Conservation (phyloP, 2,888 invertebrate genomes). For the Carabus problematicus region DNA sequence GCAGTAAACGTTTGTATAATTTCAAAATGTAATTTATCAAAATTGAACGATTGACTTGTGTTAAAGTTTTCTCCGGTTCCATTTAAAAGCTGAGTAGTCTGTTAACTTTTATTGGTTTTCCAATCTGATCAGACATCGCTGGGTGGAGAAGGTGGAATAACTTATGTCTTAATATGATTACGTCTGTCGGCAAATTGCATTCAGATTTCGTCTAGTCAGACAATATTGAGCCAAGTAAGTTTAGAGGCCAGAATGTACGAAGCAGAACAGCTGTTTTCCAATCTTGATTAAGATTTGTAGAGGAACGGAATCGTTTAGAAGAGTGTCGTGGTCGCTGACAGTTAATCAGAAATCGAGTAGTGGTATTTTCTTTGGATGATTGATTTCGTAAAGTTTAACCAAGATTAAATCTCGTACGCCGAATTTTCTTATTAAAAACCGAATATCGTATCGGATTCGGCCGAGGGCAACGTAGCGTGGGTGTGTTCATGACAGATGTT, state of each 20-base stretch:
- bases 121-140: slow-evolving; percentile 4
- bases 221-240: neutral
- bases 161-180: neutral
- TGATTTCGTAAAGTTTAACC: slow-evolving; percentile 7
- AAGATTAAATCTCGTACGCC: neutral
- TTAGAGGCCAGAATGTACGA: neutral
- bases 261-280: neutral
- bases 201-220: neutral
- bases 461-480: neutral
- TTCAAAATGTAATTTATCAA: slow-evolving; percentile 51
- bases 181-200: neutral
- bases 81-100: slow-evolving; percentile 18
- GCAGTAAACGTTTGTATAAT: slow-evolving; percentile 51
- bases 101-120: slow-evolving; percentile 19
- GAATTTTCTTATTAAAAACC: slow-evolving; percentile 15
- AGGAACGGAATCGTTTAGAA: neutral
- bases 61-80: slow-evolving; percentile 3
- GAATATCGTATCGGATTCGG: neutral
- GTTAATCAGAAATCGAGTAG: slow-evolving; percentile 20
- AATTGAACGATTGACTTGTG: slow-evolving; percentile 45
- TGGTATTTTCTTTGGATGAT: slow-evolving; percentile 7
- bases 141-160: neutral
- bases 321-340: slow-evolving; percentile 8
- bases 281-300: neutral
- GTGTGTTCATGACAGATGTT: slow-evolving; percentile 15